Base-by-base conservation (phyloP, 2,797 vertebrate genomes). In the Morelia viridis region DNA sequence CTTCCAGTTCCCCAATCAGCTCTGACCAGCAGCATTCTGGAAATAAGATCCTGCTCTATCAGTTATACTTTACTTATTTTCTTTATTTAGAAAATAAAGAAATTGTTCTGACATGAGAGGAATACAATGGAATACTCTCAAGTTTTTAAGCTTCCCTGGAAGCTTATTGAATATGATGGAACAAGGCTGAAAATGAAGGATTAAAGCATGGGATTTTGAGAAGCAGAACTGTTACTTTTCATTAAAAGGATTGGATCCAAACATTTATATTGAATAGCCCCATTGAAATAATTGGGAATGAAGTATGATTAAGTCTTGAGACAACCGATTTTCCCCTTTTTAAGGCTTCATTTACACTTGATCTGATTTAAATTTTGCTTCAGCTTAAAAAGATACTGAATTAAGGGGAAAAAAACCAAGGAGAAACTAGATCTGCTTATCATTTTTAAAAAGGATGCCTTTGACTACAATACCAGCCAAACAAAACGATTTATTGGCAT, bases 391-490 rank as follows among this genome's bases (percentile, higher is more conserved):
- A n/a, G 17, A 19, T 35, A 41, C 35, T 8, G 41, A 26, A 24
- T 24, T 9, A 87, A 62, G 60, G 4, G 24, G 4, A 11, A 53
- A 19, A 89, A 91, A 24, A 0, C 76, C 12, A 0, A 87, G 90
- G 24, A 0, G 89, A 68, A 84, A 15, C 24, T 86, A 95, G 87
- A 0, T 0, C 0, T 0, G 24, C 0, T 92, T 31, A 4, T 87
- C 22, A 41, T 41, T 41, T 41, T 41, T 41, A 41, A 41, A 41
- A 41, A 41, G 35, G 35, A 41, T 41, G 28, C 86, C 58, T 90
- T 90, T 92, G 35, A n/a, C 90, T 58, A 80, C 88, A 61, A 5
- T 57, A 61, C 10, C 9, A 26, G 46, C 28, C 71, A 83, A 9
- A 88, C 11, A 0, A 7, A 1, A 41, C 2, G 35, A 41, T 41